Evolutionary conservation across 2,888 invertebrate genomes (phyloP).

Genomic region (Salticus scenicus): DNA sequence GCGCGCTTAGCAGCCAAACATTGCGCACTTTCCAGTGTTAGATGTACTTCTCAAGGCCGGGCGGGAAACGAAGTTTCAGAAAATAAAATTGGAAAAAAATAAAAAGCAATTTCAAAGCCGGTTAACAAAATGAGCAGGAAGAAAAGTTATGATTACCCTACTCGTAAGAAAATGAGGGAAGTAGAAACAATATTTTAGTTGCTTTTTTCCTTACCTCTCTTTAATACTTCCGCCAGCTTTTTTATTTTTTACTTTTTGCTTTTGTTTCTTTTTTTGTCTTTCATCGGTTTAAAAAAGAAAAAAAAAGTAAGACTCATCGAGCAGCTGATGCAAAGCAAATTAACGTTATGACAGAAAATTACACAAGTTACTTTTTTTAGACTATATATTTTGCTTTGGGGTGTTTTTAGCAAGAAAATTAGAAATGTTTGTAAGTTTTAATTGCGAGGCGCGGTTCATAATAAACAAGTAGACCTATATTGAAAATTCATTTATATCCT

Average conservation of each 20-base stretch:
- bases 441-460: too few relatives aligned
- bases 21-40: neutral
- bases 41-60: conserved; percentile 26
- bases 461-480: too few relatives aligned
- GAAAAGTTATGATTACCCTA: neutral
- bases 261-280: neutral
- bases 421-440: too few relatives aligned
- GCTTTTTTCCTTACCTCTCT: neutral
- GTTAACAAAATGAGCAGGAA: conserved; percentile 6
- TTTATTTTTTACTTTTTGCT: neutral
- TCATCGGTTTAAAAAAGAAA: too few relatives aligned
- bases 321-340: too few relatives aligned
- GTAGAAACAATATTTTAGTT: neutral
- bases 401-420: too few relatives aligned
- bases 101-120: neutral
- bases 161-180: conserved; percentile 2
- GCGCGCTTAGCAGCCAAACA: conserved; percentile 28
- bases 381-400: too few relatives aligned
- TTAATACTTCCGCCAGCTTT: neutral
- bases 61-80: neutral
- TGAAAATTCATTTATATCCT: too few relatives aligned
- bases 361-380: too few relatives aligned
- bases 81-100: conserved; percentile 15
- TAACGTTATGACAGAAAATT: too few relatives aligned
- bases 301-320: too few relatives aligned